A percentile compares a stretch with the other conserved stretches of the same genome.
Evolutionary conservation across 2,113 vertebrate genomes (phyloP).

Genomic region (Probosciger aterrimus): DNA sequence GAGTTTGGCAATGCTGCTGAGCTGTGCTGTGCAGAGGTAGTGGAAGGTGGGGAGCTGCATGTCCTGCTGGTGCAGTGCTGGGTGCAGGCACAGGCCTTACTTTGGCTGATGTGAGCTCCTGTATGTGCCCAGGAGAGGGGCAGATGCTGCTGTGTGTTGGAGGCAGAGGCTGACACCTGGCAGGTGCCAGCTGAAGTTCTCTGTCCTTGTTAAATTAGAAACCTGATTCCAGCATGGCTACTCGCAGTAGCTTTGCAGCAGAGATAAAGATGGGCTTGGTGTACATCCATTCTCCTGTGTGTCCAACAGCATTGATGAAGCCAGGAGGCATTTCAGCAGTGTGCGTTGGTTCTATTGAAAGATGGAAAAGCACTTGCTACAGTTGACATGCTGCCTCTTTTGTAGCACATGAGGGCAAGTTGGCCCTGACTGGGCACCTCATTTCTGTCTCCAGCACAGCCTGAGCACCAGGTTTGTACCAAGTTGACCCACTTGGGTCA

Average conservation of each 20-base stretch:
- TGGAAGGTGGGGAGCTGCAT: neutral
- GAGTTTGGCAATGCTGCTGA: neutral
- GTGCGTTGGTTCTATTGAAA: neutral
- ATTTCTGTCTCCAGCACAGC: neutral
- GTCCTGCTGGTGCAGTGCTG: neutral
- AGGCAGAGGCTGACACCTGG: neutral
- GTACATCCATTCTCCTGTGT: neutral
- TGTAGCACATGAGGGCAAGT: neutral
- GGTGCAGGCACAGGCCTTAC: fast-evolving
- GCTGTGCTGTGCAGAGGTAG: neutral
- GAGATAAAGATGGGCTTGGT: neutral
- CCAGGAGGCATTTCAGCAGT: neutral
- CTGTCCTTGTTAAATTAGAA: neutral
- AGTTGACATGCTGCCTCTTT: neutral
- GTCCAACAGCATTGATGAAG: neutral
- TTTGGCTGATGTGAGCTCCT: neutral
- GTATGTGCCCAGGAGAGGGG: neutral
- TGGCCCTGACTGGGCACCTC: neutral
- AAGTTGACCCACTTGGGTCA: fast-evolving
- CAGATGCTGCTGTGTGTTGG: neutral
- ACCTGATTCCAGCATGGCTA: neutral
- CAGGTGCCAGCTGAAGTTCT: neutral
- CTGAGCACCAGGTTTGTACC: neutral
- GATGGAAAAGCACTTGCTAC: neutral
- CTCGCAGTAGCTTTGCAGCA: neutral